Evolutionary conservation across 2,888 invertebrate species (phyloP).

Genomic region (Athripsodes cinereus): DNA sequence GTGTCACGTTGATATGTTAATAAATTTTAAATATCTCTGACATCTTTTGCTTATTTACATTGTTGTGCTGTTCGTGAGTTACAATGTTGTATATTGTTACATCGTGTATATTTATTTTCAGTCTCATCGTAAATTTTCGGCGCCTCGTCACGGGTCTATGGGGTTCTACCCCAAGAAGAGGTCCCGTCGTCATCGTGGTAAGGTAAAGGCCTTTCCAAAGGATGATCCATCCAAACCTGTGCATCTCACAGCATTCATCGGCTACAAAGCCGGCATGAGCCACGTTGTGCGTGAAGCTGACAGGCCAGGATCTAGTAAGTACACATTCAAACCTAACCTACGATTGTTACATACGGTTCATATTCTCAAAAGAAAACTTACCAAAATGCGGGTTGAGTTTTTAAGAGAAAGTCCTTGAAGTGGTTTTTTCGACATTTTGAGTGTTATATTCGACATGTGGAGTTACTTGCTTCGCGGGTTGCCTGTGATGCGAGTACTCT

Average conservation of each 20-base stretch:
- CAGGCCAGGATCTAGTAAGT: conserved; percentile 97
- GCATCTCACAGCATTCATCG: conserved; percentile 95
- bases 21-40: neutral
- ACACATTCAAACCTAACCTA: no score
- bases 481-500: neutral
- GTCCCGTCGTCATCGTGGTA: conserved; percentile 92
- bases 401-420: no score
- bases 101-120: conserved; percentile 35
- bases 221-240: conserved; percentile 96
- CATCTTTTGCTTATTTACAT: neutral
- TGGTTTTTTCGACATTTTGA: no score
- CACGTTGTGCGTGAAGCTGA: conserved; percentile 98
- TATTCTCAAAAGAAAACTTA: no score
- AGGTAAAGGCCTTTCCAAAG: conserved; percentile 99
- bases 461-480: neutral
- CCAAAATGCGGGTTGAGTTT: no score
- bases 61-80: neutral
- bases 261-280: conserved; percentile 99
- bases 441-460: conserved; percentile 11
- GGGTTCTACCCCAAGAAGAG: conserved; percentile 99
- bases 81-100: neutral
- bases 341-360: neutral
- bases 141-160: conserved; percentile 99
- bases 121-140: conserved; percentile 99
- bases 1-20: neutral